A percentile compares a stretch with the other conserved stretches of the same genome.
Conservation (phyloP, 2,888 invertebrate genomes). For the Cosmia pyralina region DNA sequence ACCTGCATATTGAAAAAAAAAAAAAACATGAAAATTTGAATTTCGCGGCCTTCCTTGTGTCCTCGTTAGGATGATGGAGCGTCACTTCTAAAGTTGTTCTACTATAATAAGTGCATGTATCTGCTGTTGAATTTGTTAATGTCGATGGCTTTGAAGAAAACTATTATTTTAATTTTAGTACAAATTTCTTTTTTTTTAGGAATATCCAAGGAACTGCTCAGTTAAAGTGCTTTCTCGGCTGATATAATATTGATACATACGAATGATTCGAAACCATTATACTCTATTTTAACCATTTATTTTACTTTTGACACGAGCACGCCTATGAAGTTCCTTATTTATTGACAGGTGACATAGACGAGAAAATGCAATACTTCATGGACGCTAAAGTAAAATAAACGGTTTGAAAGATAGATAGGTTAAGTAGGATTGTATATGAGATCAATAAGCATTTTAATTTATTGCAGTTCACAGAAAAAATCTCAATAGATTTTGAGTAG, state of each 20-base stretch:
- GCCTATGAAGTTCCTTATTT: no score
- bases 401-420: no score
- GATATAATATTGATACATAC: background rate
- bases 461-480: constrained; percentile 12
- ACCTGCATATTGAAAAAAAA: background rate
- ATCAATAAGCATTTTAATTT: constrained; percentile 21
- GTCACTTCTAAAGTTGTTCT: constrained; percentile 21
- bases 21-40: background rate
- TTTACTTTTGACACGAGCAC: no score
- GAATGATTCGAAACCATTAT: background rate
- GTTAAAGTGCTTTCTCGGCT: background rate
- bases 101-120: constrained; percentile 7
- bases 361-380: no score
- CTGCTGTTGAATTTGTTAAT: constrained; percentile 21
- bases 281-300: no score
- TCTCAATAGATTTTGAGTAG: constrained; percentile 30
- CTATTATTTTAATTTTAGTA: constrained; percentile 61
- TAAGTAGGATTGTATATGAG: background rate
- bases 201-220: background rate
- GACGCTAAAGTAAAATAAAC: no score
- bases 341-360: no score
- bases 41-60: background rate
- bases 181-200: constrained; percentile 54
- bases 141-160: constrained; percentile 22
- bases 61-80: background rate